Conservation (phyloP, 2,888 invertebrate species). For the Drosophila kambysellisi region DNA sequence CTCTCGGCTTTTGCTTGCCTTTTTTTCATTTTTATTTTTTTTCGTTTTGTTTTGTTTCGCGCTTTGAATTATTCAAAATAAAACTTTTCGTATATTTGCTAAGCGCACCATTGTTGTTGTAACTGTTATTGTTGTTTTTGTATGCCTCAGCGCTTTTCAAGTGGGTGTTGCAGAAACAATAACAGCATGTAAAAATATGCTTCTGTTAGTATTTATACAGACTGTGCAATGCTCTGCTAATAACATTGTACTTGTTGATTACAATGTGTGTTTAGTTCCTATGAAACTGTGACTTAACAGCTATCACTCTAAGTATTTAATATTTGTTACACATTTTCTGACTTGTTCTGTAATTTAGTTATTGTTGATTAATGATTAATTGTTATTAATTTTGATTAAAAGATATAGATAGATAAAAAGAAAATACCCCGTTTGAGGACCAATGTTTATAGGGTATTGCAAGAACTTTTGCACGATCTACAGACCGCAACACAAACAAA, state of each 20-base stretch:
- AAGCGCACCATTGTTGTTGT: slow-evolving; percentile 47
- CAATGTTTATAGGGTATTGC: background rate
- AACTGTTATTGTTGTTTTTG: slow-evolving; percentile 57
- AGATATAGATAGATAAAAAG: no score
- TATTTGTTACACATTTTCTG: background rate
- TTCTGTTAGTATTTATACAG: background rate
- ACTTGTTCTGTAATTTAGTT: background rate
- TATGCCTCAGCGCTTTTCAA: slow-evolving; percentile 72
- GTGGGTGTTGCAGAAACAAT: slow-evolving; percentile 62
- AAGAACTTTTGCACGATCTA: slow-evolving; percentile 64
- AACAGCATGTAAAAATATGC: slow-evolving; percentile 16
- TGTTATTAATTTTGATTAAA: background rate
- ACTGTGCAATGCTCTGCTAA: slow-evolving; percentile 6
- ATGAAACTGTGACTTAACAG: background rate
- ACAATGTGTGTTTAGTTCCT: background rate
- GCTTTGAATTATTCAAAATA: slow-evolving; percentile 78
- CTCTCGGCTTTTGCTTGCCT: slow-evolving; percentile 36
- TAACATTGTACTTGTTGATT: background rate
- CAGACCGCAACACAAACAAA: slow-evolving; percentile 60
- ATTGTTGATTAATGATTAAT: background rate
- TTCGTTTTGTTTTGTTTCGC: slow-evolving; percentile 51
- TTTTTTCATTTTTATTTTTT: slow-evolving; percentile 9
- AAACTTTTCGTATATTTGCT: slow-evolving; percentile 72
- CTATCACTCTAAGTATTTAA: background rate
- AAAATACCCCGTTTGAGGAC: background rate